Evolutionary conservation across 2,888 invertebrate genomes (phyloP).

Genomic region (Chrysolina oricalcia): DNA sequence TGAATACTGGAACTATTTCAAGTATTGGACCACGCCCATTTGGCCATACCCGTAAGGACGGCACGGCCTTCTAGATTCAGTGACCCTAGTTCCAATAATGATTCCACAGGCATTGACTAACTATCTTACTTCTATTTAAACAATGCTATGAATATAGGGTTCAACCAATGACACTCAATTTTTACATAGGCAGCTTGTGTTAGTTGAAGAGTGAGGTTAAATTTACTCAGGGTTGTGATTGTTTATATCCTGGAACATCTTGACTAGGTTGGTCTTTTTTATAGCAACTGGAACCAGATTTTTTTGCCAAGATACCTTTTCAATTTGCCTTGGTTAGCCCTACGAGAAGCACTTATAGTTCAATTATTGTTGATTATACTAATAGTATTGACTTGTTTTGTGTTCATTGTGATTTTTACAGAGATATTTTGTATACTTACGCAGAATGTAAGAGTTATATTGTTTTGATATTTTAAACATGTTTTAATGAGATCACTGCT

Average conservation of each 20-base stretch:
- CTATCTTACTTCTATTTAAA: too few relatives aligned
- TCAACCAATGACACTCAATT: not conserved
- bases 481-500: conserved; percentile 1
- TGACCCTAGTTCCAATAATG: too few relatives aligned
- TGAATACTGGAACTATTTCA: too few relatives aligned
- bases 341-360: not conserved
- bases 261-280: too few relatives aligned
- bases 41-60: too few relatives aligned
- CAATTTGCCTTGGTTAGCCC: not conserved
- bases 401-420: conserved; percentile 5
- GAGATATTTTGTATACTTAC: not conserved
- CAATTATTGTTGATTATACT: not conserved
- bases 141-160: not conserved
- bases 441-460: not conserved
- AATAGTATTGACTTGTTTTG: conserved; percentile 4
- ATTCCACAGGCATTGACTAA: too few relatives aligned
- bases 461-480: not conserved
- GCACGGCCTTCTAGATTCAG: too few relatives aligned
- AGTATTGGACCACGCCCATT: too few relatives aligned
- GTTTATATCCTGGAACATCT: too few relatives aligned
- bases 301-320: too few relatives aligned
- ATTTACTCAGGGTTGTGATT: too few relatives aligned
- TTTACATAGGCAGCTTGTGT: not conserved
- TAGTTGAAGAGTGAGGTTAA: not conserved
- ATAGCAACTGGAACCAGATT: too few relatives aligned